A percentile compares a stretch with the other conserved stretches of the same genome.
Conservation (phyloP, 2,888 invertebrate species). For the Lasioglossum pauxillum region DNA sequence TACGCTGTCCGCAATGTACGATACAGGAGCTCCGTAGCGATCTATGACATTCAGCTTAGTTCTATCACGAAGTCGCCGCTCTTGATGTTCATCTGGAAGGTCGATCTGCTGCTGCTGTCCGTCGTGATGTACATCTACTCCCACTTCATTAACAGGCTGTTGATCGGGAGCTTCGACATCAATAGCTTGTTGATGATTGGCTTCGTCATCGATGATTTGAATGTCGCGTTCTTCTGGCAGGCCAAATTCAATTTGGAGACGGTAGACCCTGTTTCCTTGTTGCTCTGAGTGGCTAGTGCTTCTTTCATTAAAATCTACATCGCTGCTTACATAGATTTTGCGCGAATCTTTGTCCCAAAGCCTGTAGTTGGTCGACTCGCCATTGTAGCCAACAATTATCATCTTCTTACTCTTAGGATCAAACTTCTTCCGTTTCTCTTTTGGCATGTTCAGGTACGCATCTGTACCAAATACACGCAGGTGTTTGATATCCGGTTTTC, state of each 20-base stretch:
- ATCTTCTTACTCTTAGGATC: constrained; percentile 57
- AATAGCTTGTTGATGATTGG: not conserved
- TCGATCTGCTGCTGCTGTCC: not conserved
- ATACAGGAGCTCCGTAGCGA: not conserved
- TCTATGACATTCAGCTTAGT: not conserved
- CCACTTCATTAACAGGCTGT: not conserved
- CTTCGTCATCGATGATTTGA: not conserved
- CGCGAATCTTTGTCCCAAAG: constrained; percentile 63
- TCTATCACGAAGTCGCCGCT: not conserved
- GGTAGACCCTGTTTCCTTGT: not conserved
- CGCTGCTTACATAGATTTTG: constrained; percentile 60
- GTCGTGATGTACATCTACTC: not conserved
- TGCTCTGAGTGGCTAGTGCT: too few species aligned
- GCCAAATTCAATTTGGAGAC: constrained; percentile 5
- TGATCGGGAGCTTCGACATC: not conserved
- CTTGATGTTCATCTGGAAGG: not conserved
- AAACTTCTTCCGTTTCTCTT: constrained; percentile 61
- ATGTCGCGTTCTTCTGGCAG: not conserved
- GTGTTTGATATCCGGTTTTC: constrained; percentile 62
- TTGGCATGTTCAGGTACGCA: constrained; percentile 59
- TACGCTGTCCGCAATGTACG: too few species aligned
- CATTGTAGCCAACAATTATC: constrained; percentile 56
- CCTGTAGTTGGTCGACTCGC: constrained; percentile 66
- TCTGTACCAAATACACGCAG: constrained; percentile 64
- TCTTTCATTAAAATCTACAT: constrained; percentile 72